These are phyloP conservation scores for Seira sanloemensis DNA, from an alignment of 2,888 invertebrate genomes.

Conservation along the genomic window DNA sequence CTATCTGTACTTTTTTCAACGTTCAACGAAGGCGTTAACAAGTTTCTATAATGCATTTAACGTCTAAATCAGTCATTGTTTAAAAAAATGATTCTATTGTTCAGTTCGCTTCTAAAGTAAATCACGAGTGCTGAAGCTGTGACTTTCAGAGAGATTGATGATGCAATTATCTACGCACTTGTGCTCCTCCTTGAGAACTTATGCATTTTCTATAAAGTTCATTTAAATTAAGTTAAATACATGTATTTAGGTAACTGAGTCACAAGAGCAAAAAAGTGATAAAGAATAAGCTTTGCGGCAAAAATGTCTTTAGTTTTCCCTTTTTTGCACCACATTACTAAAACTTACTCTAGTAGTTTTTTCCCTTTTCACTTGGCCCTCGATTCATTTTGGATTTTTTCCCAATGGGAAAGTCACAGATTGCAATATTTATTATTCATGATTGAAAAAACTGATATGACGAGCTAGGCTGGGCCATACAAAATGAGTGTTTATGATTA, in stretches of 20 bases:
- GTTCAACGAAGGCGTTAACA: not conserved
- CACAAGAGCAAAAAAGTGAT: conserved; percentile 11
- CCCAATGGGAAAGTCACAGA: not conserved
- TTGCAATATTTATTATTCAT: no score
- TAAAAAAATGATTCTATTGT: not conserved
- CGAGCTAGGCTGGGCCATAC: no score
- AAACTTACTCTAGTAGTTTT: not conserved
- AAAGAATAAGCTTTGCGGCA: not conserved
- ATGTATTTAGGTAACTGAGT: conserved; percentile 59
- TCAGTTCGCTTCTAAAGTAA: no score
- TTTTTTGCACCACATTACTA: not conserved
- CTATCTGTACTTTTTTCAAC: not conserved
- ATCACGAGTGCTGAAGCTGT: no score
- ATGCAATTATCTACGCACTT: conserved; percentile 28
- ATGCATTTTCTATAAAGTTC: conserved; percentile 15
- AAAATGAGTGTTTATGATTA: not conserved
- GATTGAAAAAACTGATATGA: no score
- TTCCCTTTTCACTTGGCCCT: no score
- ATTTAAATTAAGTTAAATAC: not conserved
- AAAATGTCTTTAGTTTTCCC: not conserved
- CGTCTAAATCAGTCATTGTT: not conserved
- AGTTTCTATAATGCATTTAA: not conserved
- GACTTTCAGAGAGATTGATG: conserved; percentile 24
- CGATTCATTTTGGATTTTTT: not conserved
- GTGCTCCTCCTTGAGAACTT: conserved; percentile 34